A percentile compares a stretch with the other conserved stretches of the same genome.
Evolutionary conservation across 2,888 invertebrate species (phyloP).

Genomic region (Escarpia spicata): DNA sequence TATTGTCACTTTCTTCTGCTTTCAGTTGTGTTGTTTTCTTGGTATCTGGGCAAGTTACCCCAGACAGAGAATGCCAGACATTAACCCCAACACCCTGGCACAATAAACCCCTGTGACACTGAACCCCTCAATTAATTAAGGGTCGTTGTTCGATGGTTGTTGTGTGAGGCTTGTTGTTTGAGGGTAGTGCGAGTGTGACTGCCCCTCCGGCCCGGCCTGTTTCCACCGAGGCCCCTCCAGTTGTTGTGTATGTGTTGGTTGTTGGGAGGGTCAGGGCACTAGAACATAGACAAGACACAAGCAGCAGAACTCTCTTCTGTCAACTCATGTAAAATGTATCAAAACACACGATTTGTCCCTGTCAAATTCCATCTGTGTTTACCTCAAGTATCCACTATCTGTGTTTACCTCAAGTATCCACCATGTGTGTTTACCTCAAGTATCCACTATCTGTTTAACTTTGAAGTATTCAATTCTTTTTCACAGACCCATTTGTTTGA

Average conservation of each 20-base stretch:
- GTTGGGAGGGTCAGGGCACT: background rate
- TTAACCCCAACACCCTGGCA: background rate
- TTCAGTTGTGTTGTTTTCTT: slow-evolving; percentile 6
- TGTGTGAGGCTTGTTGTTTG: too few relatives aligned
- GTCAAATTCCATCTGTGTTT: too few relatives aligned
- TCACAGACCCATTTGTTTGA: background rate
- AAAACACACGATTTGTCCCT: background rate
- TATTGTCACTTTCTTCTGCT: background rate
- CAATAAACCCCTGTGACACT: background rate
- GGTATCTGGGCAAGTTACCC: background rate
- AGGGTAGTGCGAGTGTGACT: background rate
- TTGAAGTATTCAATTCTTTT: background rate
- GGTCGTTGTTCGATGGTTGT: background rate
- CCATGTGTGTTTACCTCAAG: too few relatives aligned
- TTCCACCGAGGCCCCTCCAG: background rate
- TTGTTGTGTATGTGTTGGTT: background rate
- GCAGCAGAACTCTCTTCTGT: background rate
- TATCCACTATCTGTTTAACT: background rate
- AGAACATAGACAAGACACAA: background rate
- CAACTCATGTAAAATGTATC: background rate
- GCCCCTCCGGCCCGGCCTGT: background rate
- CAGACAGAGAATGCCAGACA: background rate
- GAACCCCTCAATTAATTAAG: background rate
- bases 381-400: background rate
- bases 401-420: background rate